Conservation (phyloP, 2,888 invertebrate genomes). For the Nomada fucata region DNA sequence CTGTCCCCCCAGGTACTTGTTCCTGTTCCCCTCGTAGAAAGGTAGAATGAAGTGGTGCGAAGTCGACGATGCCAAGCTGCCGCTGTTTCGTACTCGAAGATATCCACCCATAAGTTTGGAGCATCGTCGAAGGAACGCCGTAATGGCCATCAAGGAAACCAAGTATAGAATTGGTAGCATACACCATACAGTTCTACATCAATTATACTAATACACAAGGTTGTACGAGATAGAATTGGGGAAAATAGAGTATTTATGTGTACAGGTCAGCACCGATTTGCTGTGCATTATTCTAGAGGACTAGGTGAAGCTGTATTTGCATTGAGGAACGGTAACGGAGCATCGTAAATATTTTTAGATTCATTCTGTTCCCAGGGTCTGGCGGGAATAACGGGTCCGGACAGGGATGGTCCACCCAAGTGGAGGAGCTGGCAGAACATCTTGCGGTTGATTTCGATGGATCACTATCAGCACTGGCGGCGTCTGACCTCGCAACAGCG, state of each 20-base stretch:
- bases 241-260: not conserved
- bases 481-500: constrained; percentile 87
- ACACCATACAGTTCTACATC: constrained; percentile 72
- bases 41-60: constrained; percentile 77
- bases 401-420: constrained; percentile 84
- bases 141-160: constrained; percentile 47
- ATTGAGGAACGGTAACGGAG: not conserved
- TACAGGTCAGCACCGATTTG: not conserved
- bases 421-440: constrained; percentile 88
- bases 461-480: constrained; percentile 89
- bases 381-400: constrained; percentile 80
- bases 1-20: constrained; percentile 29
- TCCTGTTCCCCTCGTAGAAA: constrained; percentile 3
- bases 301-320: not conserved
- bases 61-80: constrained; percentile 70
- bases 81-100: constrained; percentile 69
- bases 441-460: constrained; percentile 90
- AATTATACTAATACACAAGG: constrained; percentile 68
- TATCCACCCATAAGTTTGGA: constrained; percentile 66
- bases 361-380: constrained; percentile 71
- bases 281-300: not conserved
- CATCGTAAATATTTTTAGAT: not conserved
- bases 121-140: constrained; percentile 60
- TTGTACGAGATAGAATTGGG: constrained; percentile 49
- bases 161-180: constrained; percentile 63